A percentile compares a stretch with the other conserved stretches of the same genome.
Evolutionary conservation across 2,797 vertebrate species (phyloP).

Genomic region (Kryptolebias ocellatus): DNA sequence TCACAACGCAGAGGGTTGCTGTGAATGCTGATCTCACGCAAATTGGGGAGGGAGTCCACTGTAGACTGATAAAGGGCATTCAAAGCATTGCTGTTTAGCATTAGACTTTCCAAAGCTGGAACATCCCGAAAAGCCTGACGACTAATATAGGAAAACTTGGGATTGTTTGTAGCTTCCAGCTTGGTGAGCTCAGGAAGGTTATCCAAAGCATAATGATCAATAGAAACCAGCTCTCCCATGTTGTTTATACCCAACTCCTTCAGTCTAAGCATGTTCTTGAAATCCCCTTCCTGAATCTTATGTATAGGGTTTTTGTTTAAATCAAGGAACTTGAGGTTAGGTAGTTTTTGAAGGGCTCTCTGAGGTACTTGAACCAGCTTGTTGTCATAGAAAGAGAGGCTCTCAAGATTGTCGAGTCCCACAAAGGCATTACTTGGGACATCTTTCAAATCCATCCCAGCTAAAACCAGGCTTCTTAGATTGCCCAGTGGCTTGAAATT

Average conservation of each 20-base stretch:
- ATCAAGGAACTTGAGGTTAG: conserved; percentile 96
- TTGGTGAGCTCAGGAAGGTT: conserved; percentile 98
- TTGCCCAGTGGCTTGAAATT: conserved; percentile 94
- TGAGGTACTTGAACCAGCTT: conserved; percentile 90
- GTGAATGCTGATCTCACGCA: conserved; percentile 96
- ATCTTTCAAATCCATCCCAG: conserved; percentile 95
- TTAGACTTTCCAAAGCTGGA: conserved; percentile 94
- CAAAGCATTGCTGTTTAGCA: conserved; percentile 96
- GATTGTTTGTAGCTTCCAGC: conserved; percentile 97
- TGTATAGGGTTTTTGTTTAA: conserved; percentile 97
- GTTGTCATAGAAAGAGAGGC: conserved; percentile 96
- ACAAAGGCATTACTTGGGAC: conserved; percentile 93
- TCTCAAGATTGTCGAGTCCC: conserved; percentile 95
- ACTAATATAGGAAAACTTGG: conserved; percentile 93
- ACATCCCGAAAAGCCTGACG: conserved; percentile 91
- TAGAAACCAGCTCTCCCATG: conserved; percentile 93
- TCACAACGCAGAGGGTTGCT: conserved; percentile 95
- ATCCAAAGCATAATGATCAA: conserved; percentile 91
- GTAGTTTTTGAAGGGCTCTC: conserved; percentile 92
- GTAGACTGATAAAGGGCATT: conserved; percentile 93
- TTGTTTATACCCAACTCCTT: conserved; percentile 98
- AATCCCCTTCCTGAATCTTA: conserved; percentile 95
- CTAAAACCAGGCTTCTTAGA: conserved; percentile 92
- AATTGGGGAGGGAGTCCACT: conserved; percentile 90
- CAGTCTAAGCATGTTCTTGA: conserved; percentile 93